phyloP scores from a whole-genome alignment of 2,888 invertebrate genomes.

The Troides oblongomaculatus region DNA sequence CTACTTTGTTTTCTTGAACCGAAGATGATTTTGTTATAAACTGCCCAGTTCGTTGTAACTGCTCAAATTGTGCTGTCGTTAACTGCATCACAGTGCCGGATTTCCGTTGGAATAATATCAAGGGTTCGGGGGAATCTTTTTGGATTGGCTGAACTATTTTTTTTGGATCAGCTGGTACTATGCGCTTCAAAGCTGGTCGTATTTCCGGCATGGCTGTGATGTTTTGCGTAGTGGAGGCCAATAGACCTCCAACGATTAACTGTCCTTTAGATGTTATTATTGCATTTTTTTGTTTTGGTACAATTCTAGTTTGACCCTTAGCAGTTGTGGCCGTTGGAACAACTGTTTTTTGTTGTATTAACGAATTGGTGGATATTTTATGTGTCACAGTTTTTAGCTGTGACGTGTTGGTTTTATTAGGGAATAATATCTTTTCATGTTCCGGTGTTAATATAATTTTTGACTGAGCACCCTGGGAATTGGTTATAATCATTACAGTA shows the following conservation, averaged over 20 bases:
- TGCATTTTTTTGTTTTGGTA: slow-evolving; percentile 71
- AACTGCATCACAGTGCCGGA: slow-evolving; percentile 74
- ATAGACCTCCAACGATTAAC: slow-evolving; percentile 71
- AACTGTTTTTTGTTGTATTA: slow-evolving; percentile 48
- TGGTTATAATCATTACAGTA: slow-evolving; percentile 83
- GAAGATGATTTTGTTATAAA: slow-evolving; percentile 62
- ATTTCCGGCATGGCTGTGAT: slow-evolving; percentile 74
- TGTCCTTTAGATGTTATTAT: slow-evolving; percentile 81
- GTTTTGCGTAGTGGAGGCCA: slow-evolving; percentile 65
- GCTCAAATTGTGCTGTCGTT: slow-evolving; percentile 75
- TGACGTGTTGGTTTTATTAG: slow-evolving; percentile 67
- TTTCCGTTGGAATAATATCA: slow-evolving; percentile 72
- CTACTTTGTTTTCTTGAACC: slow-evolving; percentile 54
- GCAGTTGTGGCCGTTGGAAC: slow-evolving; percentile 44
- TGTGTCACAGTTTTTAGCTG: slow-evolving; percentile 66
- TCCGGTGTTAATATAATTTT: slow-evolving; percentile 81
- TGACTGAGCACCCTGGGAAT: slow-evolving; percentile 81
- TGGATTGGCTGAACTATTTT: slow-evolving; percentile 62
- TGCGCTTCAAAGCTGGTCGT: slow-evolving; percentile 58
- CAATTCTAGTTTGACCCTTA: slow-evolving; percentile 61
- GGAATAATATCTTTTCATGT: slow-evolving; percentile 80
- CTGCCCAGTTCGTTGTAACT: slow-evolving; percentile 72
- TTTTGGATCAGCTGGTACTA: slow-evolving; percentile 60
- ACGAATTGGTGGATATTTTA: slow-evolving; percentile 52
- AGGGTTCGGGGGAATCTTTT: slow-evolving; percentile 61